Conservation (phyloP, 1,140 invertebrate species). For the Drosophila sp. region DNA sequence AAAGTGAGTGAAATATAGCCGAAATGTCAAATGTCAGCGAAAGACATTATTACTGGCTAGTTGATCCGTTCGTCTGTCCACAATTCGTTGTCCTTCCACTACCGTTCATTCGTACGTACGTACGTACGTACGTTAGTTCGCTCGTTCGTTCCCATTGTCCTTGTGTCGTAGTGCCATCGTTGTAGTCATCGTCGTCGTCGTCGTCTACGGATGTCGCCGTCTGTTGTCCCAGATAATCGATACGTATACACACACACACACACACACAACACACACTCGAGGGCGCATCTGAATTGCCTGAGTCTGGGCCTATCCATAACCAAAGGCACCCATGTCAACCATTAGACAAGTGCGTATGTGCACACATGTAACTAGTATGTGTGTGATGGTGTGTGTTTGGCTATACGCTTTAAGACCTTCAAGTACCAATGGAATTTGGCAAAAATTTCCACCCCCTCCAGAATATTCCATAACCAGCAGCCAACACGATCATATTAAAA, state of each 20-base stretch:
- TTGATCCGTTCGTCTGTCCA: conserved; percentile 65
- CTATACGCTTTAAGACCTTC: conserved; percentile 4
- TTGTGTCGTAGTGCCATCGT: conserved; percentile 1
- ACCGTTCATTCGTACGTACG: too few relatives aligned
- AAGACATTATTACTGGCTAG: conserved; percentile 81
- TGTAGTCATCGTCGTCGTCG: conserved; percentile 8
- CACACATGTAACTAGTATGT: background rate
- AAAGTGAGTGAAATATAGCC: conserved; percentile 81
- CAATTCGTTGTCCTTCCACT: too few relatives aligned
- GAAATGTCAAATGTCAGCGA: conserved; percentile 81
- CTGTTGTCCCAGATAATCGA: conserved; percentile 69
- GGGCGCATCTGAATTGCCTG: conserved; percentile 2
- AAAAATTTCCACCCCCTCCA: background rate
- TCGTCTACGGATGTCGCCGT: conserved; percentile 69
- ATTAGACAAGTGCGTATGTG: conserved; percentile 18
- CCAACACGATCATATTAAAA: background rate
- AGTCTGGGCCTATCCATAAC: conserved; percentile 8
- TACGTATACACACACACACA: conserved; percentile 57
- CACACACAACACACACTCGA: conserved; percentile 7
- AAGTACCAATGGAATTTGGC: conserved; percentile 3
- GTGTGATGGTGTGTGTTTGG: background rate
- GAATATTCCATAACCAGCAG: background rate
- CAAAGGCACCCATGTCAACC: conserved; percentile 17
- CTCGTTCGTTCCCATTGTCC: conserved; percentile 23
- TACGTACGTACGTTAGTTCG: background rate